A percentile compares a stretch with the other conserved stretches of the same genome.
Evolutionary conservation across 2,888 invertebrate species (phyloP).

Genomic region (Yponomeuta plumbellus): DNA sequence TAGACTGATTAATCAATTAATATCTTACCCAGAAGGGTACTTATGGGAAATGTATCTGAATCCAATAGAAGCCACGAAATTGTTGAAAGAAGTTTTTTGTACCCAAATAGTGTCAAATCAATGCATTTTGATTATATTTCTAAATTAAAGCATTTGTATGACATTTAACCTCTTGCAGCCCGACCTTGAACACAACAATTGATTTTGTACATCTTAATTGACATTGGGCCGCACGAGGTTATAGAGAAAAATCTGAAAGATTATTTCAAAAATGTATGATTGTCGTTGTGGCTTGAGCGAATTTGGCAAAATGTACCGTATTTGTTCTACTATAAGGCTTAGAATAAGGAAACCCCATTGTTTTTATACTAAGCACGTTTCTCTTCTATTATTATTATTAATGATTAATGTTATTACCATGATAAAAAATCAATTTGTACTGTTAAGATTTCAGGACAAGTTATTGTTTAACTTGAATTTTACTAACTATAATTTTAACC

Average conservation of each 20-base stretch:
- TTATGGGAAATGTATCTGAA: too few relatives aligned
- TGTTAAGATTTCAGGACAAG: neutral
- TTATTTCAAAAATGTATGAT: conserved; percentile 9
- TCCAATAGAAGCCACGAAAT: neutral
- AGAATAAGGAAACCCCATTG: conserved; percentile 23
- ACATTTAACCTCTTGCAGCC: too few relatives aligned
- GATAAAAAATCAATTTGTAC: neutral
- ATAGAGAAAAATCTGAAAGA: neutral
- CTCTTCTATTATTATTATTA: neutral
- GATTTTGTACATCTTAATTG: too few relatives aligned
- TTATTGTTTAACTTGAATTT: neutral
- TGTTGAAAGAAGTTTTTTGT: neutral
- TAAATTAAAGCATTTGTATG: conserved; percentile 12
- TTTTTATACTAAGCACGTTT: conserved; percentile 31
- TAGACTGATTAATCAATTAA: conserved; percentile 22
- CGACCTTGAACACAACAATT: too few relatives aligned
- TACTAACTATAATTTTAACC: neutral
- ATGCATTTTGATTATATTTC: neutral
- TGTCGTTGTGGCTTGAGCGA: conserved; percentile 3
- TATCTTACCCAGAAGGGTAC: neutral
- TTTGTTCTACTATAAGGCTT: conserved; percentile 12
- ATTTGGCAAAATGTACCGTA: conserved; percentile 4
- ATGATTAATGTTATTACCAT: neutral
- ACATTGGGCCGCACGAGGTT: too few relatives aligned
- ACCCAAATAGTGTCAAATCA: conserved; percentile 5